Base-by-base conservation (phyloP, 2,113 vertebrate species). In the Corynorhinus townsendii region DNA sequence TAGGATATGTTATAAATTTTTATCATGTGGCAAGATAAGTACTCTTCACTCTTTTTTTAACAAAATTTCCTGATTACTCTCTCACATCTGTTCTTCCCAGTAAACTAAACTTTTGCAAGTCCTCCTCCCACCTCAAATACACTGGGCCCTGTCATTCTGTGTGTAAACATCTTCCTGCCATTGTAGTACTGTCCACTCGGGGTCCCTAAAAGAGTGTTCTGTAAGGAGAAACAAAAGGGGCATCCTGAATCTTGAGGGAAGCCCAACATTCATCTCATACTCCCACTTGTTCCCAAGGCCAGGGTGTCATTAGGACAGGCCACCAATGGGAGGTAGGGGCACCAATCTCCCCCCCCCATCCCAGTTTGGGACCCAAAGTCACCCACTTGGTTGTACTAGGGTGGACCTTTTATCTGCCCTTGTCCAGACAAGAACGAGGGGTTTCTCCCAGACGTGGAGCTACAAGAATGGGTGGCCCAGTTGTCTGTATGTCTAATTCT, bases 1-100 rank as follows among this genome's bases (percentile, higher is more conserved):
- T 45, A 11, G 47, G n/a, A n/a, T 11, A 35, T 59, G 14, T 97
- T 86, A 56, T 62, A 72, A 83, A 52, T 11, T 97, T 92, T 92
- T 75, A 71, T 66, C 73, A 81, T 38, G 38, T 47, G n/a, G 43
- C 40, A 12, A 43, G n/a, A 35, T 11, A 35, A 73, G 45, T 30
- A 35, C 28, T 7, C 40, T 85, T 81, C 14, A 4, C 11, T 90
- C 69, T 83, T 43, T 17, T 54, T 89, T 64, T n/a, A 77, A 76
- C 17, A 85, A 72, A 84, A 90, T 12, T 24, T 66, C 43, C 54
- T 56, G n/a, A n/a, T 86, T 72, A 38, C 85, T 87, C 64, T 84
- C 49, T 80, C 59, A 76, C 7, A 40, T 83, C 28, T 89, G 0
- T 86, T 93, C 52, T 71, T 93, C 89, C 45, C 73, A 47, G 52